phyloP scores from a whole-genome alignment of 2,888 invertebrate species.

The Pomacea canaliculata region DNA sequence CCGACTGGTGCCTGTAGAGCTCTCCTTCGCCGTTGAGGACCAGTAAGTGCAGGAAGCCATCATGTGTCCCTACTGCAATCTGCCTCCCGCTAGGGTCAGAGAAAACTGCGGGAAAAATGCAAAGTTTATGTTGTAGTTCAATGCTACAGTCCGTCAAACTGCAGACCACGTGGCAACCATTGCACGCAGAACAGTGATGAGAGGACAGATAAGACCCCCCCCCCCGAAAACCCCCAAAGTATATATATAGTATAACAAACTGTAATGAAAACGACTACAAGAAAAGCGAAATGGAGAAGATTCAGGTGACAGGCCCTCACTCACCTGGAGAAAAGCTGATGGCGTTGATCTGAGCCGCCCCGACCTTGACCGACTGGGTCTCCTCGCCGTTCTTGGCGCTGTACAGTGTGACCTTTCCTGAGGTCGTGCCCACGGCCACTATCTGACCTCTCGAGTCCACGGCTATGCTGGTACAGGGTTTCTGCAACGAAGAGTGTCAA shows the following conservation, averaged over 20 bases:
- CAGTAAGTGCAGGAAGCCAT: conserved; percentile 86
- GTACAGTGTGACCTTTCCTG: conserved; percentile 87
- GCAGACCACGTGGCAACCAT: no score
- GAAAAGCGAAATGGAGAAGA: no score
- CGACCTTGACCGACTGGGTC: conserved; percentile 86
- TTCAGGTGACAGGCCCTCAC: conserved; percentile 35
- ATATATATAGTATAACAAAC: no score
- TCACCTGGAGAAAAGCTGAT: conserved; percentile 89
- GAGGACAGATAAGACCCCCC: no score
- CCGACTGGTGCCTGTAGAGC: conserved; percentile 73
- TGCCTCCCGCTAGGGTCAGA: conserved; percentile 82
- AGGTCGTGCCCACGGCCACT: conserved; percentile 88
- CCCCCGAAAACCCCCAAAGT: no score
- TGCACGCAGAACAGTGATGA: no score
- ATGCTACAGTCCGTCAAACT: no score
- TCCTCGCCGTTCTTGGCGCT: conserved; percentile 89
- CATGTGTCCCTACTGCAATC: conserved; percentile 90
- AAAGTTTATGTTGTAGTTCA: no score
- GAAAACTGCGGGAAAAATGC: no score
- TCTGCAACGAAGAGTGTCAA: conserved; percentile 71
- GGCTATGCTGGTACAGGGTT: conserved; percentile 88
- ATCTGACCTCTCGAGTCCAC: conserved; percentile 91
- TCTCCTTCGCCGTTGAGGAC: conserved; percentile 89
- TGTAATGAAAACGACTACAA: no score
- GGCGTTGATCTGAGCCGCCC: conserved; percentile 88